Percentiles rank a stretch among this genome's conserved stretches.
Conservation (phyloP, 2,797 vertebrate genomes). For the Sebastes hopkinsi region DNA sequence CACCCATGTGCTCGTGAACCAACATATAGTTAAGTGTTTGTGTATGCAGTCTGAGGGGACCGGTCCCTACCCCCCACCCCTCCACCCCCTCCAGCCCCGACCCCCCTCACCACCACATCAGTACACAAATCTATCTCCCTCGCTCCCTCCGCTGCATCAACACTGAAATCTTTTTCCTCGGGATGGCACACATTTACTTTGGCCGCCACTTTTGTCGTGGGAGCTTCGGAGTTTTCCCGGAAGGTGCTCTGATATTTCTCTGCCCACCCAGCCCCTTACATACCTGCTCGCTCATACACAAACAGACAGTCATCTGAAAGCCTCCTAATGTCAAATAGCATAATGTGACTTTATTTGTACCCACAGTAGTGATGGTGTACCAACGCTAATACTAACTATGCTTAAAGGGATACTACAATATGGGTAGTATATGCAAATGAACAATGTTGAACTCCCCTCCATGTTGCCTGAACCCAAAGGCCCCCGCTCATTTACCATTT, state of each 20-base stretch:
- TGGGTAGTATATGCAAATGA: background rate
- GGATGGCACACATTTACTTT: conserved; percentile 83
- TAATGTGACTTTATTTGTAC: conserved; percentile 67
- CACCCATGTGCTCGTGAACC: conserved; percentile 61
- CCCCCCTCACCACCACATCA: conserved; percentile 40
- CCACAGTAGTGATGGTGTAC: background rate
- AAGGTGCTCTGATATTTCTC: conserved; percentile 61
- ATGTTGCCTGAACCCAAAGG: too few species aligned
- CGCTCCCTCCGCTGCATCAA: conserved; percentile 39
- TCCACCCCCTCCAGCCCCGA: background rate
- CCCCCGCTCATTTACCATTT: too few species aligned
- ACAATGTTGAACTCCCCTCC: background rate
- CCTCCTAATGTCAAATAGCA: conserved; percentile 68
- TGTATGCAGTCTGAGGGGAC: conserved; percentile 58
- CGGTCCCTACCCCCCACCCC: background rate
- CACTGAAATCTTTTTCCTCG: conserved; percentile 65
- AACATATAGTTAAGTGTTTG: conserved; percentile 77
- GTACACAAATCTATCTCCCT: conserved; percentile 40
- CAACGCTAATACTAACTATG: background rate
- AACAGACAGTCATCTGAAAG: conserved; percentile 61
- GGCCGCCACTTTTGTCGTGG: conserved; percentile 80
- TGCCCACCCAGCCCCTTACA: conserved; percentile 65
- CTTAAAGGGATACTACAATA: background rate
- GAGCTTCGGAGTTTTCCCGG: conserved; percentile 70
- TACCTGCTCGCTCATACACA: conserved; percentile 52